Evolutionary conservation across 1,140 invertebrate genomes (phyloP).

Genomic region (Drosophila nigrodunni): DNA sequence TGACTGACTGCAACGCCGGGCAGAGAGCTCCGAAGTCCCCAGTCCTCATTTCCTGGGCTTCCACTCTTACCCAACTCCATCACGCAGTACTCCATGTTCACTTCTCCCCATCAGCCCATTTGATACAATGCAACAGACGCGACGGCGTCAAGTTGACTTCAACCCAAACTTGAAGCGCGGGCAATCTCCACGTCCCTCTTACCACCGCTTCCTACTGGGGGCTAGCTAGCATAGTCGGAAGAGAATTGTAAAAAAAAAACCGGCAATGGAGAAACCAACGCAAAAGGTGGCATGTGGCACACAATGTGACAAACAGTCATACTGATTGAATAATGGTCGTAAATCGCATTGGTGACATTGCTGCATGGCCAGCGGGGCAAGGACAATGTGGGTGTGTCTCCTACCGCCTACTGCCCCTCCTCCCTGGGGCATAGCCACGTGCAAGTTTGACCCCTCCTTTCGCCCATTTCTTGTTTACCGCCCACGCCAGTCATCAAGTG

Average conservation of each 20-base stretch:
- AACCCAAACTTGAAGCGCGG: constrained; percentile 39
- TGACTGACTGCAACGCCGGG: constrained; percentile 67
- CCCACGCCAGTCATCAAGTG: constrained; percentile 51
- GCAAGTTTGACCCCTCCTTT: constrained; percentile 13
- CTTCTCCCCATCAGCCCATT: constrained; percentile 34
- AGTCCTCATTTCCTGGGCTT: not conserved
- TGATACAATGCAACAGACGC: constrained; percentile 75
- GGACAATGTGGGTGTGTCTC: constrained; percentile 5
- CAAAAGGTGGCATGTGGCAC: constrained; percentile 46
- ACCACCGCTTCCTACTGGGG: constrained; percentile 3
- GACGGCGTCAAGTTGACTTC: constrained; percentile 79
- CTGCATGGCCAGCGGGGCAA: constrained; percentile 37
- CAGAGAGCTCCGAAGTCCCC: not conserved
- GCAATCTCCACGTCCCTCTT: constrained; percentile 24
- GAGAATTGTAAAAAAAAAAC: constrained; percentile 30
- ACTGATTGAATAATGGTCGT: constrained; percentile 83
- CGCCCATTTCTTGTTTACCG: constrained; percentile 39
- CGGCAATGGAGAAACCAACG: constrained; percentile 16
- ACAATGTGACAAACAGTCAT: constrained; percentile 83
- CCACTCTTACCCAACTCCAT: not conserved
- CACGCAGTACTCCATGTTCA: not conserved
- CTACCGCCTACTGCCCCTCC: not conserved
- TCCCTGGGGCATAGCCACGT: constrained; percentile 9
- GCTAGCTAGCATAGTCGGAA: not conserved
- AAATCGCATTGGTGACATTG: constrained; percentile 80